phyloP scores from a whole-genome alignment of 2,113 vertebrate genomes.

The Lynx canadensis region DNA sequence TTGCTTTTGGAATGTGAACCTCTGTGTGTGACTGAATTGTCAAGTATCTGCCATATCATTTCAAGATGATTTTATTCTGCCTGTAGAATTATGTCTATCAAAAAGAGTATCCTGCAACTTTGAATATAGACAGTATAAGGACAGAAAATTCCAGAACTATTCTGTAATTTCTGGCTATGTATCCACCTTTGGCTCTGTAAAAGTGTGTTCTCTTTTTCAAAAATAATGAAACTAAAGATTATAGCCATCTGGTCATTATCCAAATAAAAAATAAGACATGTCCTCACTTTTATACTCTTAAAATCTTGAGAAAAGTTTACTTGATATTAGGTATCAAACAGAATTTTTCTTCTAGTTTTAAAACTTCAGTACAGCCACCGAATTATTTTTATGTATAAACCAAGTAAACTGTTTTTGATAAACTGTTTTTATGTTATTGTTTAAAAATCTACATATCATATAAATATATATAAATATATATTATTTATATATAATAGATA shows the following conservation, averaged over 20 bases:
- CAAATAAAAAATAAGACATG: background rate
- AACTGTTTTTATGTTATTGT: background rate
- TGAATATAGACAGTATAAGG: background rate
- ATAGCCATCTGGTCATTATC: background rate
- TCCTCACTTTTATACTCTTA: background rate
- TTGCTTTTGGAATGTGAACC: conserved; percentile 52
- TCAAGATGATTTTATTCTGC: conserved; percentile 49
- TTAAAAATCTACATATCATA: background rate
- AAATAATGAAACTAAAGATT: background rate
- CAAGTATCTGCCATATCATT: conserved; percentile 52
- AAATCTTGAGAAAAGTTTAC: background rate
- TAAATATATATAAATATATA: background rate
- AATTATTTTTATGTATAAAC: background rate
- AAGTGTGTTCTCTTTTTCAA: conserved; percentile 2
- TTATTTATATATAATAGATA: no score
- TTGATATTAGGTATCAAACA: background rate
- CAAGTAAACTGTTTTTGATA: background rate
- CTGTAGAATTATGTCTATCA: conserved; percentile 31
- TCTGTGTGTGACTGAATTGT: conserved; percentile 44
- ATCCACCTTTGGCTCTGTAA: background rate
- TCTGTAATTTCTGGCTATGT: conserved; percentile 19
- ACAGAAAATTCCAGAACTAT: conserved; percentile 37
- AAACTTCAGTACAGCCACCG: background rate
- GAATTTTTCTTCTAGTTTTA: background rate
- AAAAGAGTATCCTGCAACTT: conserved; percentile 15